Evolutionary conservation across 2,888 invertebrate species (phyloP).

Genomic region (Stramonita haemastoma): DNA sequence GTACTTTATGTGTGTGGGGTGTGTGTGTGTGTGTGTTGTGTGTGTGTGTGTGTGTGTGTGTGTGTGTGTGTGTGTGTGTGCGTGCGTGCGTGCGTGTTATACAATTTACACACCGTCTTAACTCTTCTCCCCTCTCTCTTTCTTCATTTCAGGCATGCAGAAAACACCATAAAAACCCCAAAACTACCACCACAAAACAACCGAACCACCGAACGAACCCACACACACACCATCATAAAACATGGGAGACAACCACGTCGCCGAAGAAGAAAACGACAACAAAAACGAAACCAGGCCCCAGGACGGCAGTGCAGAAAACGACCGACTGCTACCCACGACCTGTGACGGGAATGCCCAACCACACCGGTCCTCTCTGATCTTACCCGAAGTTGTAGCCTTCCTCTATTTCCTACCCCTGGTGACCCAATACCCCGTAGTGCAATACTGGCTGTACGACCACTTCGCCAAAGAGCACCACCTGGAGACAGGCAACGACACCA

Average conservation of each 20-base stretch:
- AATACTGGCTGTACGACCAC: slow-evolving; percentile 33
- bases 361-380: not conserved
- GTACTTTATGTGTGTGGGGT: not conserved
- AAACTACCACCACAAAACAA: not conserved
- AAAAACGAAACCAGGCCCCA: not conserved
- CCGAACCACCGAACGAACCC: not conserved
- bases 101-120: no score
- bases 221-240: not conserved
- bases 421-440: slow-evolving; percentile 7
- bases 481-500: not conserved
- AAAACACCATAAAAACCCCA: not conserved
- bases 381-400: slow-evolving; percentile 13
- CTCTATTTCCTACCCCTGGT: slow-evolving; percentile 20
- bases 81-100: not conserved
- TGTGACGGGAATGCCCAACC: not conserved
- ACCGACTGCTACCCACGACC: not conserved
- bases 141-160: not conserved
- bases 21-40: not conserved
- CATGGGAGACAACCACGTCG: not conserved
- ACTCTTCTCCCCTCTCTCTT: no score
- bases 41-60: not conserved
- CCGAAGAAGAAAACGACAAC: not conserved
- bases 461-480: slow-evolving; percentile 29
- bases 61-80: not conserved
- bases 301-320: not conserved